Evolutionary conservation across 2,797 vertebrate species (phyloP).

Genomic region (Mus spretus): DNA sequence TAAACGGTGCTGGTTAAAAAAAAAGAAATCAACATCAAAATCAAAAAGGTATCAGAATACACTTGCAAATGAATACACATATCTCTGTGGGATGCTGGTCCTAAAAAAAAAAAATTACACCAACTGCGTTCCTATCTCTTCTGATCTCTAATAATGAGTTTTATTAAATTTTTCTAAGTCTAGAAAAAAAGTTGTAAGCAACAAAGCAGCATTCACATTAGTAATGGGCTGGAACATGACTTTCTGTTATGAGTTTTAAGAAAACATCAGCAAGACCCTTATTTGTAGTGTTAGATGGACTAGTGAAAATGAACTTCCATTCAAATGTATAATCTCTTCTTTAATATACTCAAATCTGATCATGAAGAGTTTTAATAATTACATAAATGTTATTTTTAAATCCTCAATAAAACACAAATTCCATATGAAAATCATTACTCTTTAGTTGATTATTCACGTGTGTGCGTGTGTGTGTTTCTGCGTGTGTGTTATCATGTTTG

Average conservation of each 20-base stretch:
- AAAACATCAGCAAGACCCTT: not conserved
- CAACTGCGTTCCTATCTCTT: too few relatives aligned
- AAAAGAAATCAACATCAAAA: too few relatives aligned
- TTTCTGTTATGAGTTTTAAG: not conserved
- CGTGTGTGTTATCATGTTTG: not conserved
- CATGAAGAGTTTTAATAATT: not conserved
- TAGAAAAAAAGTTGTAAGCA: not conserved
- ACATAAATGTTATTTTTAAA: not conserved
- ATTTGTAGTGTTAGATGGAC: not conserved
- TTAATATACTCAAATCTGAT: not conserved
- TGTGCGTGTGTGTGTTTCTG: not conserved
- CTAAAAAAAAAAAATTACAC: too few relatives aligned
- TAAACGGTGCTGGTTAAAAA: too few relatives aligned
- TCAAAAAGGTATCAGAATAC: too few relatives aligned
- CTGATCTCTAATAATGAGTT: too few relatives aligned
- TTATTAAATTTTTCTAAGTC: too few relatives aligned
- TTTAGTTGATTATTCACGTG: not conserved
- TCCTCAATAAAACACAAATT: not conserved
- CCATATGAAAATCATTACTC: not conserved
- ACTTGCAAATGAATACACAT: too few relatives aligned
- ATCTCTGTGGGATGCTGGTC: too few relatives aligned
- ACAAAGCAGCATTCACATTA: constrained; percentile 25
- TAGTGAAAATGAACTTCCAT: not conserved
- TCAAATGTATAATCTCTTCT: not conserved
- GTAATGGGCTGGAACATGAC: constrained; percentile 10